phyloP scores from a whole-genome alignment of 2,113 vertebrate genomes.

The Bambusicola thoracicus region DNA sequence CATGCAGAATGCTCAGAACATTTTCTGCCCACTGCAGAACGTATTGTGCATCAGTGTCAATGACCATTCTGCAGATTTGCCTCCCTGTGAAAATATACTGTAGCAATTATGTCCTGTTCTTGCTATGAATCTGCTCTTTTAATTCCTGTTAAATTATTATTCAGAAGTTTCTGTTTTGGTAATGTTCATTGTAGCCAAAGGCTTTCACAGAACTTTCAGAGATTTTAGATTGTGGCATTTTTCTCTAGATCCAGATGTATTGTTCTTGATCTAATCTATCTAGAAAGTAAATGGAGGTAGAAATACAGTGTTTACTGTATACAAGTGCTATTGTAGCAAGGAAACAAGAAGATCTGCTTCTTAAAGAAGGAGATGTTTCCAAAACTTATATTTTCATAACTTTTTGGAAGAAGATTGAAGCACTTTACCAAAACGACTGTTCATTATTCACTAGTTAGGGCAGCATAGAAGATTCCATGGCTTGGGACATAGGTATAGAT shows the following conservation, averaged over 20 bases:
- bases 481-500: neutral
- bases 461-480: neutral
- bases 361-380: constrained; percentile 69
- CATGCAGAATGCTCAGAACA: neutral
- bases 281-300: constrained; percentile 21
- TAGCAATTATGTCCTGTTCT: constrained; percentile 67
- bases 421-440: constrained; percentile 70
- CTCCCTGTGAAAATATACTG: constrained; percentile 42
- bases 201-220: constrained; percentile 1
- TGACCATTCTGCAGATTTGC: neutral
- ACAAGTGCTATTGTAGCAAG: constrained; percentile 55
- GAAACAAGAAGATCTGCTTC: constrained; percentile 61
- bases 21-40: neutral
- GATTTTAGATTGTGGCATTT: constrained; percentile 26
- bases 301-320: constrained; percentile 31
- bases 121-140: constrained; percentile 55
- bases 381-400: constrained; percentile 62
- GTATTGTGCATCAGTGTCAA: neutral
- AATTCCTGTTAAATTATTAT: constrained; percentile 48
- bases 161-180: constrained; percentile 49
- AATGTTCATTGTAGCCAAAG: constrained; percentile 37
- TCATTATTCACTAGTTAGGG: constrained; percentile 27
- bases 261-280: neutral
- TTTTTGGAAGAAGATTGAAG: constrained; percentile 45
- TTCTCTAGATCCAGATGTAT: constrained; percentile 5